Evolutionary conservation across 2,888 invertebrate species (phyloP), one percentile per base, ranked within the genome.

Genomic region (Diogma glabrata): DNA sequence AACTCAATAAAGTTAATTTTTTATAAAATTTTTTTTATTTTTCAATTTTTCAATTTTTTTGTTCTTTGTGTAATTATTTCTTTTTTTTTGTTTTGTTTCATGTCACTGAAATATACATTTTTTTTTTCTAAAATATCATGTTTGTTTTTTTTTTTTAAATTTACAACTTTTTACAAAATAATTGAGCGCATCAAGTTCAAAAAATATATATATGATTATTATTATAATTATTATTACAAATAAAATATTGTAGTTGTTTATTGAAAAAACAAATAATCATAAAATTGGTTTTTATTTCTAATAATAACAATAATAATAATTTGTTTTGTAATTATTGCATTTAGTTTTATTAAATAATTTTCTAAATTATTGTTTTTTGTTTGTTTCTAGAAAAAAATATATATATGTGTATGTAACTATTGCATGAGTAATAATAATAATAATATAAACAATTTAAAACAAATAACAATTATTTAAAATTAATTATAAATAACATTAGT

Each of bases 111-210:
- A 19, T 40, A 20, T 40, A 38, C 16, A 20, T 40, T 40, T 19
- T 9, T 40, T 40, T 40, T 38, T 38, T 17, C 4, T 40, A 40
- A 20, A 12, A 19, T 17, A 40, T 40, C 19, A 40, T 40, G 20
- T 19, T 40, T 40, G 14, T n/a, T n/a, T 4, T 40, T 40, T 45
- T 22, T 20, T n/a, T 22, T 22, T 19, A 22, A 45, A 22, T 45
- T 23, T 45, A 45, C 45, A 45, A 45, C 45, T 45, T 45, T 45
- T 45, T 45, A 45, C 45, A 45, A 45, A 45, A 45, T 45, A 45
- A 45, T 45, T 45, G 45, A 45, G 45, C 45, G 45, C 45, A 45
- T 45, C 45, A 45, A 45, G 45, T 45, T 45, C 45, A 45, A 45
- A 45, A 45, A 45, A 45, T 45, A 45, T 45, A 45, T 22, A 23